A percentile compares a stretch with the other conserved stretches of the same genome.
Evolutionary conservation across 2,888 invertebrate genomes (phyloP).

Genomic region (Invenusta paracnida): DNA sequence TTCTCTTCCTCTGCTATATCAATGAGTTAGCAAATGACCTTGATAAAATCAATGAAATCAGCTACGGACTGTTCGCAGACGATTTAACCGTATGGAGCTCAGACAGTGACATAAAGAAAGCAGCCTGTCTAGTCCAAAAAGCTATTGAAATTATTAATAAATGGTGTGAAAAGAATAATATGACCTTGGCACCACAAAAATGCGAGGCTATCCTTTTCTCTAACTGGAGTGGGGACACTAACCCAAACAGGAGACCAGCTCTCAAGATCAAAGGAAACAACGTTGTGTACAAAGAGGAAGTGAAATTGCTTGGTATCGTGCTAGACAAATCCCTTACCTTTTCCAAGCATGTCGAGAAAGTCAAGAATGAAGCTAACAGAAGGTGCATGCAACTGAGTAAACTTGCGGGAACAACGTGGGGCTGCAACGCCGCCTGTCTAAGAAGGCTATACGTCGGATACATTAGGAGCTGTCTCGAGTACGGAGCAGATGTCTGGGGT

Average conservation of each 20-base stretch:
- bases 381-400: neutral
- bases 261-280: no score
- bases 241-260: neutral
- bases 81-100: neutral
- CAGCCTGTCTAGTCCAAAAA: neutral
- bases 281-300: no score
- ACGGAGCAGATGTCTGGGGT: neutral
- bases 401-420: neutral
- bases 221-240: neutral
- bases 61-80: neutral
- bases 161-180: no score
- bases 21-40: neutral
- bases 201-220: neutral
- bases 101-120: neutral
- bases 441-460: neutral
- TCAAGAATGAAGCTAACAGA: neutral
- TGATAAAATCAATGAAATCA: neutral
- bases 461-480: neutral
- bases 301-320: no score
- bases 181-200: no score
- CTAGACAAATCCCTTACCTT: neutral
- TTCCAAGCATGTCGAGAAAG: neutral
- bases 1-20: neutral
- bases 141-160: no score
- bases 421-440: neutral